Conservation (phyloP, 2,797 vertebrate species). For the Menidia menidia region DNA sequence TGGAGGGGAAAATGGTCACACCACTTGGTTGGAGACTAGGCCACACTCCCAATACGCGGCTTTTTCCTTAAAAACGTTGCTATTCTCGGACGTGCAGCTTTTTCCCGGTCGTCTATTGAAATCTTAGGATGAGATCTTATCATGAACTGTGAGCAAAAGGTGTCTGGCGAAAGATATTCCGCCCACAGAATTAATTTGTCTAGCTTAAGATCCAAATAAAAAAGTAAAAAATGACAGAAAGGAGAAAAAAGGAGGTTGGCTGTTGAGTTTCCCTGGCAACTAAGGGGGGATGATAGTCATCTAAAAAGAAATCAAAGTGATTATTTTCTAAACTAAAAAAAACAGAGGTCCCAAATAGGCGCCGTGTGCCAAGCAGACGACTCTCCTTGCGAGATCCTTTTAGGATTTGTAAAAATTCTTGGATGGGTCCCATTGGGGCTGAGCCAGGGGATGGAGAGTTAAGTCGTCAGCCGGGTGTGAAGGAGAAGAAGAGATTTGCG, state of each 20-base stretch:
- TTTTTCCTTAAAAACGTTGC: too few relatives aligned
- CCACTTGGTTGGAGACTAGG: conserved; percentile 9
- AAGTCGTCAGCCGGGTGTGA: conserved; percentile 29
- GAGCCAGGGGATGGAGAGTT: conserved; percentile 51
- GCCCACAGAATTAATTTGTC: too few relatives aligned
- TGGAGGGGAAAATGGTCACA: too few relatives aligned
- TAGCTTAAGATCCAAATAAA: background rate
- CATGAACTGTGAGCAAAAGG: background rate
- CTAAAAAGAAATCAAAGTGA: conserved; percentile 27
- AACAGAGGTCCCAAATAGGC: conserved; percentile 45
- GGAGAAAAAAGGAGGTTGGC: conserved; percentile 4
- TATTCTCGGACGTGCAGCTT: background rate
- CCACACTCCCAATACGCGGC: background rate
- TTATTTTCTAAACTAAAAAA: conserved; percentile 27
- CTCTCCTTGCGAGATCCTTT: conserved; percentile 40
- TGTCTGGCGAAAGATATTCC: background rate
- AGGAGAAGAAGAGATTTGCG: conserved; percentile 43
- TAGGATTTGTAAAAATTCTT: conserved; percentile 54
- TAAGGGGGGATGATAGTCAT: conserved; percentile 22
- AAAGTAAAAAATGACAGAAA: background rate
- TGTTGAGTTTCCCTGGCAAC: conserved; percentile 24
- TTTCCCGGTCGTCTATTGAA: background rate
- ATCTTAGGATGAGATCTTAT: conserved; percentile 1
- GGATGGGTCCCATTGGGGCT: conserved; percentile 22
- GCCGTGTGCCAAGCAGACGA: conserved; percentile 19